These are phyloP conservation scores for Trypoxylus dichotomus DNA, from an alignment of 1,140 invertebrate species.

Conservation along the genomic window DNA sequence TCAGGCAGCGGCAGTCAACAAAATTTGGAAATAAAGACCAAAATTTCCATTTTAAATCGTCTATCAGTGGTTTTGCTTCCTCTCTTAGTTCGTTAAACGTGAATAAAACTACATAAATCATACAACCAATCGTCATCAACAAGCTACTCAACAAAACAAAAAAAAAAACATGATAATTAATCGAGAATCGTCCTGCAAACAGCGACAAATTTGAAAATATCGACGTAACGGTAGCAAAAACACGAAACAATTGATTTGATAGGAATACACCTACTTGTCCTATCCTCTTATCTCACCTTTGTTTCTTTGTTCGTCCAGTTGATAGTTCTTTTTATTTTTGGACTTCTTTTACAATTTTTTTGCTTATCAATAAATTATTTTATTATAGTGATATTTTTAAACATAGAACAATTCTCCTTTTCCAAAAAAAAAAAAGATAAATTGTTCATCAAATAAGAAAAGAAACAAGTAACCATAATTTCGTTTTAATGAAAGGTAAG, in stretches of 20 bases:
- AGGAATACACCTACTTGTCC: background rate
- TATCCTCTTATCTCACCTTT: background rate
- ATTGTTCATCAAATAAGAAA: background rate
- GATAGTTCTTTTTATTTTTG: constrained; percentile 24
- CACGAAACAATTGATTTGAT: background rate
- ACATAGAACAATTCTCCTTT: background rate
- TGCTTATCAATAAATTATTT: constrained; percentile 30
- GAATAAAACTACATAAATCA: background rate
- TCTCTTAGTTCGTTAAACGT: constrained; percentile 16
- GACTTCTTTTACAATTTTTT: constrained; percentile 19
- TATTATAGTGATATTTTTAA: constrained; percentile 21
- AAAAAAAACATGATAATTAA: background rate
- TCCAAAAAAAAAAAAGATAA: background rate
- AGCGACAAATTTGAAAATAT: no score
- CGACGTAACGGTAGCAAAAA: no score
- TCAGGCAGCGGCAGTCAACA: constrained; percentile 56
- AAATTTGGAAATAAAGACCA: constrained; percentile 60
- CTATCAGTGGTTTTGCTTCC: constrained; percentile 45
- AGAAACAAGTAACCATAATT: background rate
- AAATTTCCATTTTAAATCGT: constrained; percentile 55
- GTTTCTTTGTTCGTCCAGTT: constrained; percentile 5
- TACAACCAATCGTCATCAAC: background rate
- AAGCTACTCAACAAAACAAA: background rate
- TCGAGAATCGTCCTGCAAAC: background rate
- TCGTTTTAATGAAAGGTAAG: background rate